phyloP scores from a whole-genome alignment of 2,888 invertebrate genomes.

The Synergus laeviventris region DNA sequence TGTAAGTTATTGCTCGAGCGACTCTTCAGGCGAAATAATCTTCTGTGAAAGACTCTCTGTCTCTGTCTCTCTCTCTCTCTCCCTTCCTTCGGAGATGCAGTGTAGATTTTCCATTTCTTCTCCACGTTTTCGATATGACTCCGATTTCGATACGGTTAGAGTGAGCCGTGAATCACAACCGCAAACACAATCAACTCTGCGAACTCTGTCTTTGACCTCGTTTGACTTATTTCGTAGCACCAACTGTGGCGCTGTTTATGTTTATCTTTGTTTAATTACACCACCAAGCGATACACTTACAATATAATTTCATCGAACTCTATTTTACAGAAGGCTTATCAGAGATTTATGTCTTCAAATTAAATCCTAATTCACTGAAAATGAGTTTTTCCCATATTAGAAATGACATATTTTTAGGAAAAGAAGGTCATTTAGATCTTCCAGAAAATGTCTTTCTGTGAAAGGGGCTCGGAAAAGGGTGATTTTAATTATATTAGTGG shows the following conservation, averaged over 20 bases:
- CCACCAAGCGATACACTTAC: constrained; percentile 33
- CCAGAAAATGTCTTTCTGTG: too few relatives aligned
- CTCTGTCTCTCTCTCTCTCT: too few relatives aligned
- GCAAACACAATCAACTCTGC: constrained; percentile 17
- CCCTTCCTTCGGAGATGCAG: background rate
- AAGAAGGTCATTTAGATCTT: background rate
- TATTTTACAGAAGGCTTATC: constrained; percentile 8
- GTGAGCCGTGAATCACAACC: constrained; percentile 2
- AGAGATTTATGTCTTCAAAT: constrained; percentile 14
- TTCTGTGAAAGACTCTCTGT: constrained; percentile 21
- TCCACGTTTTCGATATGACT: background rate
- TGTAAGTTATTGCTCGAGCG: constrained; percentile 46
- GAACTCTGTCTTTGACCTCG: constrained; percentile 26
- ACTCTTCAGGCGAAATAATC: constrained; percentile 49
- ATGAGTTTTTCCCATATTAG: background rate
- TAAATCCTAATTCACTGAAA: background rate
- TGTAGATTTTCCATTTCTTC: constrained; percentile 8
- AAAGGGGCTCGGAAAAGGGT: too few relatives aligned
- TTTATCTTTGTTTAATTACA: constrained; percentile 30
- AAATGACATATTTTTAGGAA: background rate
- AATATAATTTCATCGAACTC: constrained; percentile 16
- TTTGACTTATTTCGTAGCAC: constrained; percentile 21
- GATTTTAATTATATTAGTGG: background rate
- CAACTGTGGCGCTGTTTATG: constrained; percentile 13
- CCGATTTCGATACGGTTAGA: background rate